A percentile compares a stretch with the other conserved stretches of the same genome.
phyloP scores from a whole-genome alignment of 2,113 vertebrate genomes.

The Orthonyx spaldingii region DNA sequence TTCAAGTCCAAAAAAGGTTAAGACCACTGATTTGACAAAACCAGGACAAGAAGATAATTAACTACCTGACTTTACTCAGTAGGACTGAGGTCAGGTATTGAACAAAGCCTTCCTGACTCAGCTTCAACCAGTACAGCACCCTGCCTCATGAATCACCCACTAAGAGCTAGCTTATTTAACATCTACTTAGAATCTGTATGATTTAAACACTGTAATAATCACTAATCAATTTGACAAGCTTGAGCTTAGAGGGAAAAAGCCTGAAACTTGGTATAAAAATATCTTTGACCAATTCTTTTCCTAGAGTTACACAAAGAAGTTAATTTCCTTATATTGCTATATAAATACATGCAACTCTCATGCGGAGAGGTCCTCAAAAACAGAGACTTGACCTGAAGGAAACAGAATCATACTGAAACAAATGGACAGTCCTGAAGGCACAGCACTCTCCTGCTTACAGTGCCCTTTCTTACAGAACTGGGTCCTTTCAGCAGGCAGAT shows the following conservation, averaged over 20 bases:
- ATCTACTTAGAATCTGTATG: neutral
- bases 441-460: neutral
- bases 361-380: neutral
- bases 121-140: neutral
- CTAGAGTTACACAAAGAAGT: neutral
- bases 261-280: neutral
- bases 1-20: neutral
- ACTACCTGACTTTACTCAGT: neutral
- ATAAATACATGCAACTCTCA: neutral
- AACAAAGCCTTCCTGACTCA: neutral
- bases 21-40: neutral
- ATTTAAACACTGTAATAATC: constrained; percentile 20
- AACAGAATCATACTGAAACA: neutral
- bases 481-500: neutral
- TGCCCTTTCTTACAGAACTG: neutral
- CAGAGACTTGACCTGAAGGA: neutral
- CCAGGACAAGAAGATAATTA: neutral
- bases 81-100: neutral
- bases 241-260: neutral
- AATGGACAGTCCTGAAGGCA: neutral
- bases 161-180: neutral
- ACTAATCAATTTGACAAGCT: constrained; percentile 20
- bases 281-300: neutral
- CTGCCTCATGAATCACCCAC: neutral
- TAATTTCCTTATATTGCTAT: neutral